Percentiles rank a stretch among this genome's conserved stretches.
Evolutionary conservation across 2,113 vertebrate genomes (phyloP).

Genomic region (Oryctolagus cuniculus): mOryCun1.1 NC_091438.1:46613501-46614000

Average conservation of each 20-base stretch:
- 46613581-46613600: neutral
- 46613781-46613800: too few relatives aligned
- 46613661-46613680: slow-evolving; percentile 15
- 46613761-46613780: too few relatives aligned
- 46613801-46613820: too few relatives aligned
- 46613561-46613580: neutral
- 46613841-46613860: too few relatives aligned
- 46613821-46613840: too few relatives aligned
- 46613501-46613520: slow-evolving; percentile 19
- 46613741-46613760: neutral
- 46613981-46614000: too few relatives aligned
- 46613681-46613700: slow-evolving; percentile 2
- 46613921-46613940: too few relatives aligned
- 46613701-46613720: neutral
- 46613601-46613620: neutral
- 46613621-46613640: neutral
- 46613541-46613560: neutral
- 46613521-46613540: neutral
- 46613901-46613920: too few relatives aligned
- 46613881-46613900: too few relatives aligned
- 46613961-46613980: too few relatives aligned
- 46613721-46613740: slow-evolving; percentile 12
- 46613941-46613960: too few relatives aligned
- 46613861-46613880: too few relatives aligned
- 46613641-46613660: slow-evolving; percentile 38